Conservation (phyloP, 2,113 vertebrate genomes). For the Mobula birostris region DNA sequence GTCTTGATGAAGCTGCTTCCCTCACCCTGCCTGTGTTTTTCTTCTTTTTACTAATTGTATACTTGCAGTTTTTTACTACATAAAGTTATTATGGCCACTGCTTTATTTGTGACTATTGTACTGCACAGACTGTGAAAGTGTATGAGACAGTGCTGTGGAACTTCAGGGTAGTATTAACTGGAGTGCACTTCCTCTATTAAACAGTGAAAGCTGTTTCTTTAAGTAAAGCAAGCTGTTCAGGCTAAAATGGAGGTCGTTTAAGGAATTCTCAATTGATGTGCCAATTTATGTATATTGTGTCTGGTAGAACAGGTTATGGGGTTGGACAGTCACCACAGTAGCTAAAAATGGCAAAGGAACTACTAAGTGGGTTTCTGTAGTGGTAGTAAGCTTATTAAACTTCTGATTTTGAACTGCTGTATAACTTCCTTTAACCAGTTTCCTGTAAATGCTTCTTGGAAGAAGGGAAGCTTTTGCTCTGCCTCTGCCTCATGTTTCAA, state of each 20-base stretch:
- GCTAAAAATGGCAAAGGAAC: not conserved
- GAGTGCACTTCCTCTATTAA: conserved; percentile 12
- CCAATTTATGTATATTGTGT: not conserved
- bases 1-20: not conserved
- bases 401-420: conserved; percentile 11
- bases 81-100: not conserved
- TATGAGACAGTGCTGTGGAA: not conserved
- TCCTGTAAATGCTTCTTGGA: not conserved
- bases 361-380: not conserved
- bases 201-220: not conserved
- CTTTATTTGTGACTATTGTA: not conserved
- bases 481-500: not conserved
- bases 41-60: not conserved
- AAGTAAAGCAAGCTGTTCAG: not conserved
- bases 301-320: not conserved
- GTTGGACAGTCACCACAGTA: not conserved
- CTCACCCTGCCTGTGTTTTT: not conserved
- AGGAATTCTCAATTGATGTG: not conserved
- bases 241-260: not conserved
- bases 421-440: not conserved
- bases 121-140: not conserved
- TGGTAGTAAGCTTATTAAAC: not conserved
- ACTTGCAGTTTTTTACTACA: not conserved
- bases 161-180: not conserved
- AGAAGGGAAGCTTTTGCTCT: not conserved